These are phyloP conservation scores for Diplolepis rosae DNA, from an alignment of 2,888 invertebrate genomes.

Conservation along the genomic window DNA sequence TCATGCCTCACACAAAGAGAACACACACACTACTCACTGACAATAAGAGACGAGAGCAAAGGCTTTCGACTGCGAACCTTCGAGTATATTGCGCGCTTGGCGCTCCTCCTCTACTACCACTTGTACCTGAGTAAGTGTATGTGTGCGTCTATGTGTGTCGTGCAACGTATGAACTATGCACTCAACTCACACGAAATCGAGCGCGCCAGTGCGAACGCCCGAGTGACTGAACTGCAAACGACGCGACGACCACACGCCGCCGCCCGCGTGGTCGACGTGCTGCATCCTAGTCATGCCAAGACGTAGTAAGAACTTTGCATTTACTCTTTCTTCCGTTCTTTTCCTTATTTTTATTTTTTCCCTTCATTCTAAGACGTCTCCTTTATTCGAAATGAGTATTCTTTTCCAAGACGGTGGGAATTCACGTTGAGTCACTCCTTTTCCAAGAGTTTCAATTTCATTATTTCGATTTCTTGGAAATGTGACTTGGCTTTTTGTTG, in stretches of 20 bases:
- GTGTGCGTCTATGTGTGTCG: not conserved
- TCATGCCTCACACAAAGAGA: constrained; percentile 36
- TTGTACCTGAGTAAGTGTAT: not conserved
- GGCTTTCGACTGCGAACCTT: constrained; percentile 18
- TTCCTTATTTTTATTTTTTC: constrained; percentile 24
- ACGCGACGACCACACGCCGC: constrained; percentile 57
- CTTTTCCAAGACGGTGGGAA: not conserved
- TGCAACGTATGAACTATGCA: not conserved
- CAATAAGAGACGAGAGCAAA: constrained; percentile 30
- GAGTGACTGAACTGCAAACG: constrained; percentile 55
- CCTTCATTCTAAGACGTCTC: not conserved
- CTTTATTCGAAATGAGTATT: constrained; percentile 6
- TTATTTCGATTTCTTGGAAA: not conserved
- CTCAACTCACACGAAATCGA: constrained; percentile 20
- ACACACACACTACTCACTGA: not conserved
- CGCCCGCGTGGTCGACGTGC: constrained; percentile 40
- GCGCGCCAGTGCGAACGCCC: constrained; percentile 40
- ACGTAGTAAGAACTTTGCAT: constrained; percentile 33
- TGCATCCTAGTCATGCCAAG: constrained; percentile 31
- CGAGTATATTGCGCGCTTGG: not conserved
- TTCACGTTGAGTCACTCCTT: not conserved
- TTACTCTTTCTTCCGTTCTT: not conserved
- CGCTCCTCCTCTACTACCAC: constrained; percentile 24
- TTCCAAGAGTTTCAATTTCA: not conserved
- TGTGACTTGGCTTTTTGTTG: not conserved